Evolutionary conservation across 2,797 vertebrate genomes (phyloP).

Genomic region (Thalassophryne amazonica): DNA sequence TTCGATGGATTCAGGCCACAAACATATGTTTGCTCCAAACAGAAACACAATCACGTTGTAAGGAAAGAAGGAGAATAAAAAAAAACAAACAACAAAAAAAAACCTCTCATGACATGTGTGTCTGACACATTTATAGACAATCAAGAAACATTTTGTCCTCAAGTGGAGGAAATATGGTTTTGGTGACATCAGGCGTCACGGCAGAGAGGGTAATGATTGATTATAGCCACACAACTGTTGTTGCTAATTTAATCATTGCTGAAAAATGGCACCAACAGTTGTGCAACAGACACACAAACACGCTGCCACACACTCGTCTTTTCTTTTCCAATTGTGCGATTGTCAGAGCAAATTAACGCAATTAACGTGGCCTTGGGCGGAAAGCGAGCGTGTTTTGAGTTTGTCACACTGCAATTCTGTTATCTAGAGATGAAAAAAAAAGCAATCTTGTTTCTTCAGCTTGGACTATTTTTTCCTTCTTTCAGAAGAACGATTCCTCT

Average conservation of each 20-base stretch:
- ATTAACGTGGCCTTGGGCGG: conserved; percentile 78
- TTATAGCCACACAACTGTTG: conserved; percentile 76
- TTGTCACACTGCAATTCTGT: conserved; percentile 82
- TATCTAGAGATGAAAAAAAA: conserved; percentile 76
- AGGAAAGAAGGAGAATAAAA: conserved; percentile 1
- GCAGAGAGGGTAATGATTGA: conserved; percentile 80
- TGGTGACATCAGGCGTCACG: conserved; percentile 67
- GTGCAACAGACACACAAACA: conserved; percentile 41
- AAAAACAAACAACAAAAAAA: conserved; percentile 54
- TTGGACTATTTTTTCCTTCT: conserved; percentile 54
- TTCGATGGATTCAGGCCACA: conserved; percentile 37
- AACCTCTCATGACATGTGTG: conserved; percentile 53
- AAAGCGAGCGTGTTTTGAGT: conserved; percentile 73
- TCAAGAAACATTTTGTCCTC: conserved; percentile 77
- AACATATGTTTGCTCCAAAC: conserved; percentile 59
- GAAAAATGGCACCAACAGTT: conserved; percentile 70
- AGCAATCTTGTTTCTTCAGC: conserved; percentile 57
- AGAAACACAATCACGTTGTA: conserved; percentile 28
- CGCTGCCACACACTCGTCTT: conserved; percentile 58
- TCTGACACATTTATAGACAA: conserved; percentile 81
- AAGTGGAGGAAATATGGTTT: conserved; percentile 76
- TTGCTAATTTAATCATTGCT: conserved; percentile 78
- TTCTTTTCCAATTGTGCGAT: conserved; percentile 67
- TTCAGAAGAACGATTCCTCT: conserved; percentile 55
- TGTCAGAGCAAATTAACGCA: conserved; percentile 78